Percentiles rank a stretch among this genome's conserved stretches.
phyloP scores from a whole-genome alignment of 2,797 vertebrate genomes.

The Arremon aurantiirostris region DNA sequence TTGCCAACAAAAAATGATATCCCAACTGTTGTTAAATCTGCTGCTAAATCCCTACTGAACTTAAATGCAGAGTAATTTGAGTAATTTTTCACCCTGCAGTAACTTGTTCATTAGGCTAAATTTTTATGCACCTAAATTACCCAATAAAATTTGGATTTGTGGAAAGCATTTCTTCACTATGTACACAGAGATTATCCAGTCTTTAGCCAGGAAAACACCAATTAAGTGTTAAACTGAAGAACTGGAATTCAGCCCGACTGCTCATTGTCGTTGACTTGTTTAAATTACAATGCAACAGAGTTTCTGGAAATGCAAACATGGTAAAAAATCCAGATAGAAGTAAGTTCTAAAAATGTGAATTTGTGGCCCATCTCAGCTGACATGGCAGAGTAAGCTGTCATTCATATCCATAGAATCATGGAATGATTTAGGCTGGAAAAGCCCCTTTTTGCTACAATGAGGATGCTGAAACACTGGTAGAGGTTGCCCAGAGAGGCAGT shows the following conservation, averaged over 20 bases:
- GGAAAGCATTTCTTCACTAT: not conserved
- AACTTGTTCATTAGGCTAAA: conserved; percentile 13
- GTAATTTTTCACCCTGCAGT: not conserved
- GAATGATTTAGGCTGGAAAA: not conserved
- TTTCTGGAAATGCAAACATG: not conserved
- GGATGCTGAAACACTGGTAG: not conserved
- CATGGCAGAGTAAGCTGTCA: not conserved
- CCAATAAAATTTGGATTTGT: not conserved
- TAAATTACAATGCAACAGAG: not conserved
- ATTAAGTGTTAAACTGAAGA: conserved; percentile 5
- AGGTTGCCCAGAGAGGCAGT: not conserved
- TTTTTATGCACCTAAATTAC: not conserved
- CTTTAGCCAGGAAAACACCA: conserved; percentile 3
- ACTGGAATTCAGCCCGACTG: not conserved
- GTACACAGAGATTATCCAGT: not conserved
- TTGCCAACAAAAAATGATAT: not conserved
- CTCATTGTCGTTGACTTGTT: not conserved
- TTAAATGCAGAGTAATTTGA: conserved; percentile 6
- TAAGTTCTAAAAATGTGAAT: not conserved
- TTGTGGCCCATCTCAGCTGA: not conserved
- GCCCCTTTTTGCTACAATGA: not conserved
- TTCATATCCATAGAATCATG: not conserved
- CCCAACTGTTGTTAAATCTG: not conserved
- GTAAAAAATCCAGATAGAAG: not conserved
- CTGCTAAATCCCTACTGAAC: conserved; percentile 1